A percentile compares a stretch with the other conserved stretches of the same genome.
These are phyloP conservation scores for Drosophila novamexicana DNA, from an alignment of 1,140 invertebrate genomes.

Conservation along the genomic window DNA sequence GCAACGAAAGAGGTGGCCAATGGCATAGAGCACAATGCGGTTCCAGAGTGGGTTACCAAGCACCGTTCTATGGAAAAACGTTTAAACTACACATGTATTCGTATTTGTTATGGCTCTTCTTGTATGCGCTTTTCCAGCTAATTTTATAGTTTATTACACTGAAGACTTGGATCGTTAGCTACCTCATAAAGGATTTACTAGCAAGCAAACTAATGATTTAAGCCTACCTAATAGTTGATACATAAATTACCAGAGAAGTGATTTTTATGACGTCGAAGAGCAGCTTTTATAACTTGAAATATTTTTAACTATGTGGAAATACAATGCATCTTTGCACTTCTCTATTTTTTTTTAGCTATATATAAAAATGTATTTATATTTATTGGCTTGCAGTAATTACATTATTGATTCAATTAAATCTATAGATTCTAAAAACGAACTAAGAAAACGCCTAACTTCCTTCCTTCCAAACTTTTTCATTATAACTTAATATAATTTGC, in stretches of 20 bases:
- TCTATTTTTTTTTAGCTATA: too few relatives aligned
- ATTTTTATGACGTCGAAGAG: neutral
- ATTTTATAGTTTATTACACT: slow-evolving; percentile 20
- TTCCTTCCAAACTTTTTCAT: too few relatives aligned
- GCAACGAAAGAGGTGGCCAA: neutral
- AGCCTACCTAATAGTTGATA: neutral
- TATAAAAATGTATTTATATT: too few relatives aligned
- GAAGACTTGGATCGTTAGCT: slow-evolving; percentile 7
- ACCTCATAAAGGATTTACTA: slow-evolving; percentile 3
- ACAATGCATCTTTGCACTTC: neutral
- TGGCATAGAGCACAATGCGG: slow-evolving; percentile 1
- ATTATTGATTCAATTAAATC: too few relatives aligned
- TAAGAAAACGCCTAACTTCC: too few relatives aligned
- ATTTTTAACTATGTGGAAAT: neutral
- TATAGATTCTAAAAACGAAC: too few relatives aligned
- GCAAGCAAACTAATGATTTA: neutral
- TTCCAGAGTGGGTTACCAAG: slow-evolving; percentile 8
- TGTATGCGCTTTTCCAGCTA: slow-evolving; percentile 28
- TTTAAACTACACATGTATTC: slow-evolving; percentile 10
- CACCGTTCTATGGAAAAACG: slow-evolving; percentile 36
- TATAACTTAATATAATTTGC: too few relatives aligned
- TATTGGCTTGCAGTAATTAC: too few relatives aligned
- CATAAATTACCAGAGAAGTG: neutral
- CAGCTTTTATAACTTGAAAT: neutral
- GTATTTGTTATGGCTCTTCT: slow-evolving; percentile 16